These are phyloP conservation scores for Apocrypta bakeri DNA, from an alignment of 1,140 invertebrate genomes.

Conservation along the genomic window DNA sequence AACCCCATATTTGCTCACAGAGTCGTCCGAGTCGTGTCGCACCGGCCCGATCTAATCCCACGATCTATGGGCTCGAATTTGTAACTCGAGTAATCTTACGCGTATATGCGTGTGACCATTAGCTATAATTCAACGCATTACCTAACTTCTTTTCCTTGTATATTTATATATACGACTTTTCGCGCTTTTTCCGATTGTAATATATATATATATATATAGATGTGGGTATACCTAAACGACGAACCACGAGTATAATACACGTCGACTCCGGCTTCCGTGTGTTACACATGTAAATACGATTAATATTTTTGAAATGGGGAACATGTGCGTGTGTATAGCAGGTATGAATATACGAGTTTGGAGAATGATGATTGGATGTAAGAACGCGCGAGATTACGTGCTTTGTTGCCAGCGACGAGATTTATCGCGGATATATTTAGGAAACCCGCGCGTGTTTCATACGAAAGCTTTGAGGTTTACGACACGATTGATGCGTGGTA, in stretches of 20 bases:
- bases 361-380: too few species aligned
- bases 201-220: background rate
- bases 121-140: background rate
- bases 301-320: background rate
- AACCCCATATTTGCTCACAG: background rate
- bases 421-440: background rate
- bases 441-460: too few species aligned
- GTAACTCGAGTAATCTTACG: background rate
- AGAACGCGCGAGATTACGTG: too few species aligned
- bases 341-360: too few species aligned
- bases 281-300: background rate
- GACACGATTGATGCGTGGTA: too few species aligned
- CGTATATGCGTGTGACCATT: background rate
- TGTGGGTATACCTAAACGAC: background rate
- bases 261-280: background rate
- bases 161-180: background rate
- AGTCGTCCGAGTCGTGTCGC: background rate
- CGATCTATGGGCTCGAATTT: background rate
- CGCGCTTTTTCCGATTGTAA: background rate
- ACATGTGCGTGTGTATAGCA: too few species aligned
- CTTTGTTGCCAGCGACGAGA: background rate
- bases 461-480: too few species aligned
- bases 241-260: background rate
- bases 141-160: background rate
- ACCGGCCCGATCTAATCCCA: background rate